Percentiles rank a stretch among this genome's conserved stretches.
Evolutionary conservation across 2,797 vertebrate species (phyloP).

Genomic region (Melanotaenia nigrans): DNA sequence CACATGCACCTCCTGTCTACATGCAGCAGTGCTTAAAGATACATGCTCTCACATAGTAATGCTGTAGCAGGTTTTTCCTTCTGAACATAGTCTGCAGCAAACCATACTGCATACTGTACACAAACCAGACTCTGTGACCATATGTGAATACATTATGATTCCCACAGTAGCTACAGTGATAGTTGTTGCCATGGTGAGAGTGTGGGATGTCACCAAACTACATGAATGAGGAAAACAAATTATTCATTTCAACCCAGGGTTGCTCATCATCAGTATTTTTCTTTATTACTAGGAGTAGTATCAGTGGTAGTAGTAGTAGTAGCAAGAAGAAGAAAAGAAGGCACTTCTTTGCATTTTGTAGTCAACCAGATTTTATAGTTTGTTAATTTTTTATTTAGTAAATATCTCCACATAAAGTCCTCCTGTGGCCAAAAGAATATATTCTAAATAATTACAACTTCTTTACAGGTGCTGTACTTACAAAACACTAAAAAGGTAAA

Average conservation of each 20-base stretch:
- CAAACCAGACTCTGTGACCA: neutral
- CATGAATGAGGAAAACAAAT: conserved; percentile 7
- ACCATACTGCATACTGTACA: too few relatives aligned
- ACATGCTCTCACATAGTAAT: neutral
- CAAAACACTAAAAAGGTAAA: too few relatives aligned
- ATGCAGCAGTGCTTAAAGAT: fast-evolving
- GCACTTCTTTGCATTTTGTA: too few relatives aligned
- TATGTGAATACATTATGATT: conserved; percentile 11
- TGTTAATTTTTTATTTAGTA: too few relatives aligned
- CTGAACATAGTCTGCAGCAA: too few relatives aligned
- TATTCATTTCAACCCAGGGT: conserved; percentile 6
- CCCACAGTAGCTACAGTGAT: conserved; percentile 2
- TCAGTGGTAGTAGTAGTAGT: neutral
- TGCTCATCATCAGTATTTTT: conserved; percentile 21
- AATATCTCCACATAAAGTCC: too few relatives aligned
- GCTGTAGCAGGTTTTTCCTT: conserved; percentile 1
- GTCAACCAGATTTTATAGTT: too few relatives aligned
- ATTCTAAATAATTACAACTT: too few relatives aligned
- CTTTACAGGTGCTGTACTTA: too few relatives aligned
- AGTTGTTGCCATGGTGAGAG: conserved; percentile 36
- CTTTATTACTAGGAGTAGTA: neutral
- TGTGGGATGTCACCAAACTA: conserved; percentile 21
- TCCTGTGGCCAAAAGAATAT: too few relatives aligned
- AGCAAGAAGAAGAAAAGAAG: neutral
- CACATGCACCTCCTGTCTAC: conserved; percentile 9